Evolutionary conservation across 2,888 invertebrate species (phyloP), one percentile per base, ranked within the genome.

Genomic region (Eristalis pertinax): DNA sequence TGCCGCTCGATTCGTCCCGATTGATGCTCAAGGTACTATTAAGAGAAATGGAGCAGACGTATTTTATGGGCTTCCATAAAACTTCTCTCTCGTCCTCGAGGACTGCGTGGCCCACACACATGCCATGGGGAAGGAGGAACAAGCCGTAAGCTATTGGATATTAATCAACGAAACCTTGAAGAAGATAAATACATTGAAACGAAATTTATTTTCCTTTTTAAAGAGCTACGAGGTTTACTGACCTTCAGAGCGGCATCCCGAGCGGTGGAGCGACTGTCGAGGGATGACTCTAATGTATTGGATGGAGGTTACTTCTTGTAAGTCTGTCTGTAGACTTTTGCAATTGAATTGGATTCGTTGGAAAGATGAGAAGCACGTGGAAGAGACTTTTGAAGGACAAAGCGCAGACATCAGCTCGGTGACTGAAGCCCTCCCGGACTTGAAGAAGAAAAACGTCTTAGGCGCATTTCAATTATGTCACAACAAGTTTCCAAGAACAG

Each of bases 1-100:
- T 15, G 58, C 63, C 50, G 41, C 19, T 50, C 50, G 19, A 50
- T 50, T 62, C 19, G 50, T 50, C 50, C 19, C 56, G 76, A 73
- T 81, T 73, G 76, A 85, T 81, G 64, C 62, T 70, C 32, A 60
- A 70, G 56, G 70, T 69, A 67, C 78, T 86, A 67, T 86, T 78
- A 70, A 67, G 78, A 67, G 68, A 86, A 83, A 78, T 78, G 78
- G 67, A 78, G 65, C 70, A 83, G 70, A 86, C 58, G 78, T 86
- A 43, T 78, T 86, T 83, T 78, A 86, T 86, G 78, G 75, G 19
- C 38, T 38, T 8, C 70, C 74, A 82, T 85, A 85, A 85, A 85
- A 81, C 85, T 85, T 73, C 43, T 77, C 41, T 41, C 50, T 19
- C 19, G n/a, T 50, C 50, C 50, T 50, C 19, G 50, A n/a, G 32